phyloP scores from a whole-genome alignment of 2,888 invertebrate genomes.

The Morpho deidamia region DNA sequence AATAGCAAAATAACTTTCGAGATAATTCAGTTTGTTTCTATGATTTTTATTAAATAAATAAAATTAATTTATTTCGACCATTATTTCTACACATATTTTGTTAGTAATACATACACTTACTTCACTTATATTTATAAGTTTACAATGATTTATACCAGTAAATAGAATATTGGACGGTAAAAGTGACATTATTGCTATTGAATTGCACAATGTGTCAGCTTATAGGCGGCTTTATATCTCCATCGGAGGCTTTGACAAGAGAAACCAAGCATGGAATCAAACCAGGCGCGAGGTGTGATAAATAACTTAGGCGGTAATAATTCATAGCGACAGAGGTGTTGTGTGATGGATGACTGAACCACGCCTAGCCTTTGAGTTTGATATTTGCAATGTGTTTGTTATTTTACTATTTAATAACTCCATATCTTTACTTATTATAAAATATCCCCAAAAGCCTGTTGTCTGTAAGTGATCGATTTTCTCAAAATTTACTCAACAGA shows the following conservation, averaged over 20 bases:
- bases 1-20: too few species aligned
- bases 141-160: constrained; percentile 3
- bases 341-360: constrained; percentile 27
- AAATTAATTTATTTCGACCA: too few species aligned
- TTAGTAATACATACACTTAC: too few species aligned
- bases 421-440: too few species aligned
- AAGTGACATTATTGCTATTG: constrained; percentile 8
- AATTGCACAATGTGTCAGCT: constrained; percentile 21
- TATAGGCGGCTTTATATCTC: constrained; percentile 28
- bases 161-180: constrained; percentile 2
- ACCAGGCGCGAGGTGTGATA: constrained; percentile 39
- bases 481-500: too few species aligned
- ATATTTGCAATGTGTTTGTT: constrained; percentile 1
- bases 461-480: too few species aligned
- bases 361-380: constrained; percentile 14
- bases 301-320: constrained; percentile 54
- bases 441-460: too few species aligned
- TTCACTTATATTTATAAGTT: too few species aligned
- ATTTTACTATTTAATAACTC: constrained; percentile 3
- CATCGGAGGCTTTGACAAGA: constrained; percentile 45
- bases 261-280: constrained; percentile 51
- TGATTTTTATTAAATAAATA: too few species aligned
- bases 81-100: too few species aligned
- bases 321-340: constrained; percentile 36
- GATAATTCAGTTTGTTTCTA: too few species aligned